Evolutionary conservation across 2,888 invertebrate genomes (phyloP).

Genomic region (Amaurobius ferox): DNA sequence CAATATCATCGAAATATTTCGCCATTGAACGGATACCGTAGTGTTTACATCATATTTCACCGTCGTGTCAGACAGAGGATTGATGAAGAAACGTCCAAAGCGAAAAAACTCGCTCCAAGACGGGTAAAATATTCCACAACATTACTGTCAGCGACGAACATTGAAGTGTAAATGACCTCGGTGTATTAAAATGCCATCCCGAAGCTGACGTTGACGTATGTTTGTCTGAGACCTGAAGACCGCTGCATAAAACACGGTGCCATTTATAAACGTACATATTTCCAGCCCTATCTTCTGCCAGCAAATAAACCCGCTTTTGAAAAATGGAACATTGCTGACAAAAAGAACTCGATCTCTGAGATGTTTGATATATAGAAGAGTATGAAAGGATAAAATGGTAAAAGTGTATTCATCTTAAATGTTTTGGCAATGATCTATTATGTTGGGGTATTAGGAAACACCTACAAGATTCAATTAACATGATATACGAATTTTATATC

Average conservation of each 20-base stretch:
- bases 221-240: conserved; percentile 6
- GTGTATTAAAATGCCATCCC: conserved; percentile 35
- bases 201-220: conserved; percentile 1
- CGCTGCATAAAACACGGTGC: conserved; percentile 17
- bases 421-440: too few relatives aligned
- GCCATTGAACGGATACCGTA: too few relatives aligned
- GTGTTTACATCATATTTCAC: too few relatives aligned
- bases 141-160: conserved; percentile 13
- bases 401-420: too few relatives aligned
- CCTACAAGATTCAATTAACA: too few relatives aligned
- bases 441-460: too few relatives aligned
- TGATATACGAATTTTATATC: too few relatives aligned
- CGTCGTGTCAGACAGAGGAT: neutral
- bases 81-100: neutral
- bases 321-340: conserved; percentile 41
- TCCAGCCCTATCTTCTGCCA: neutral
- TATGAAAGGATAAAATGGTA: neutral
- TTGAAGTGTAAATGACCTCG: conserved; percentile 23
- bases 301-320: conserved; percentile 13
- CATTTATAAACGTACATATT: conserved; percentile 13
- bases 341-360: conserved; percentile 28
- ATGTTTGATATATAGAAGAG: neutral
- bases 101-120: neutral
- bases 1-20: too few relatives aligned
- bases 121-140: neutral